Percentiles rank a stretch among this genome's conserved stretches.
phyloP scores from a whole-genome alignment of 2,797 vertebrate species.

The Gambusia yucatana region DNA sequence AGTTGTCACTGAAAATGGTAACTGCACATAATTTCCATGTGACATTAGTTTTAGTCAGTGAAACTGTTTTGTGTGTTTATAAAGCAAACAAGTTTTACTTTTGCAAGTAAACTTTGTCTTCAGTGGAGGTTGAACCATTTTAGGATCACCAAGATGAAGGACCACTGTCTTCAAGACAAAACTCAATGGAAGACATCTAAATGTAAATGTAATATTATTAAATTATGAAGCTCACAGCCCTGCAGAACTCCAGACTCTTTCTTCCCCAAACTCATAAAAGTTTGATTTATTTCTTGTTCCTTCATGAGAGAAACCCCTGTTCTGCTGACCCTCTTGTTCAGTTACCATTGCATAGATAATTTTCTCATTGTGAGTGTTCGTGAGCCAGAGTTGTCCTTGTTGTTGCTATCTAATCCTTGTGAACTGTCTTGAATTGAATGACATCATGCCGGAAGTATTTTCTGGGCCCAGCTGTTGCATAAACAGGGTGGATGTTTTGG shows the following conservation, averaged over 20 bases:
- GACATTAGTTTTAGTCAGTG: neutral
- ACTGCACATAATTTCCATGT: neutral
- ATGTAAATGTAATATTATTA: neutral
- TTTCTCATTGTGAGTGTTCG: neutral
- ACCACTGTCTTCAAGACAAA: neutral
- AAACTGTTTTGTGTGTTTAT: neutral
- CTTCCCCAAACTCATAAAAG: neutral
- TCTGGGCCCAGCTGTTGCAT: conserved; percentile 55
- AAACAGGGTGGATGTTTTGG: conserved; percentile 74
- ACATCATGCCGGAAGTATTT: conserved; percentile 82
- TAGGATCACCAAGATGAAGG: neutral
- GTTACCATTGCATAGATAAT: neutral
- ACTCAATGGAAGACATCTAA: neutral
- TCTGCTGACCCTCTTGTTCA: neutral
- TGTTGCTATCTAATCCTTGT: conserved; percentile 36
- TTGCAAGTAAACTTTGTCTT: neutral
- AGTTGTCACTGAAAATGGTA: neutral
- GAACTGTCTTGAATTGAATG: conserved; percentile 61
- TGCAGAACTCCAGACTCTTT: neutral
- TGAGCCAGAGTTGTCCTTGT: conserved; percentile 16
- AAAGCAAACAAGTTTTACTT: neutral
- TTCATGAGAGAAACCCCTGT: neutral
- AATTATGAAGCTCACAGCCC: too few species aligned
- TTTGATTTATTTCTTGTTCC: neutral
- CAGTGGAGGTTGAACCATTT: neutral